A percentile compares a stretch with the other conserved stretches of the same genome.
phyloP scores from a whole-genome alignment of 2,113 vertebrate species.

The Ascaphus truei region DNA sequence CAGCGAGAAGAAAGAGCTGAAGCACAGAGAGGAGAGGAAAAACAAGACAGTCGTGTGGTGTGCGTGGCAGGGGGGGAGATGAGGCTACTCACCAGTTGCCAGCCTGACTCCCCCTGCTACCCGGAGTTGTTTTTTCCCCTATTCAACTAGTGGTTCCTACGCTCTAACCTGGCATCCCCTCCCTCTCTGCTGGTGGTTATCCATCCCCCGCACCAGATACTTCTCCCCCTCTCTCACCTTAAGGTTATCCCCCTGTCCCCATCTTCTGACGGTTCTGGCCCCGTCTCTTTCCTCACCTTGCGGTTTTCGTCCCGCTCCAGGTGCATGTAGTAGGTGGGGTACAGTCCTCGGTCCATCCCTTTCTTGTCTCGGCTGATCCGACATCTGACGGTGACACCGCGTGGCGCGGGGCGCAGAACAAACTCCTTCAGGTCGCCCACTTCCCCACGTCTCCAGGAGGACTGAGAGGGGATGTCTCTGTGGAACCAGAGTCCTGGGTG shows the following conservation, averaged over 20 bases:
- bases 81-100: not conserved
- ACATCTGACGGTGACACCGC: slow-evolving; percentile 79
- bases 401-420: slow-evolving; percentile 78
- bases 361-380: slow-evolving; percentile 91
- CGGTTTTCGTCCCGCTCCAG: slow-evolving; percentile 88
- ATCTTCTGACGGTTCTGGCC: no score
- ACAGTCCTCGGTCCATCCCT: slow-evolving; percentile 91
- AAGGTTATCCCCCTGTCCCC: no score
- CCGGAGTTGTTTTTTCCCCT: no score
- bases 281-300: slow-evolving; percentile 64
- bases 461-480: not conserved
- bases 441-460: slow-evolving; percentile 48
- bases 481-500: not conserved
- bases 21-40: slow-evolving; percentile 36
- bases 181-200: no score
- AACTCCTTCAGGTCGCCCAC: slow-evolving; percentile 85
- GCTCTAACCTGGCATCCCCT: no score
- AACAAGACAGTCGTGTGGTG: slow-evolving; percentile 28
- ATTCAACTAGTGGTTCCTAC: no score
- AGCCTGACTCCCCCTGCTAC: not conserved
- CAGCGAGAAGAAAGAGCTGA: slow-evolving; percentile 89
- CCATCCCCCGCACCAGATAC: no score
- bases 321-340: slow-evolving; percentile 96
- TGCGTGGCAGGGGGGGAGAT: not conserved
- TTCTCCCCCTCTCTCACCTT: no score